Conservation (phyloP, 2,113 vertebrate genomes). For the Brachionichthys hirsutus region DNA sequence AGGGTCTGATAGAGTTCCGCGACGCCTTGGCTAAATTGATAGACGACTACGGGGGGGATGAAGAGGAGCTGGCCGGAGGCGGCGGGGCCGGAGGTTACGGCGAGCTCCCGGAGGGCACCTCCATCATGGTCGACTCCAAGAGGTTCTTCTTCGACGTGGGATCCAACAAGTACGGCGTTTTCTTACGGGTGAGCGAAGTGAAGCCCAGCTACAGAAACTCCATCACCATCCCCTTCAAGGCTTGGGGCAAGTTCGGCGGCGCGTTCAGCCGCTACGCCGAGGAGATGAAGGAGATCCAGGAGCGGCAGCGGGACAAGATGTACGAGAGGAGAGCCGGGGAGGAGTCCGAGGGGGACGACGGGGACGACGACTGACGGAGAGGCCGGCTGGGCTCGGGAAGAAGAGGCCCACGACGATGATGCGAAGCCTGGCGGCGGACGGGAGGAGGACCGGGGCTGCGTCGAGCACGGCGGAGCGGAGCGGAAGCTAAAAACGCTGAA, state of each 20-base stretch:
- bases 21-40: slow-evolving; percentile 93
- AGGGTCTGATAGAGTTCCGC: slow-evolving; percentile 95
- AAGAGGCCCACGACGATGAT: slow-evolving; percentile 61
- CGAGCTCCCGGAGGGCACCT: slow-evolving; percentile 94
- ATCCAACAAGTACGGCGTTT: slow-evolving; percentile 97
- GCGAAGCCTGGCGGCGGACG: slow-evolving; percentile 63
- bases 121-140: slow-evolving; percentile 95
- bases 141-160: slow-evolving; percentile 98
- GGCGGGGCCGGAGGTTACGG: slow-evolving; percentile 84
- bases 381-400: slow-evolving; percentile 28
- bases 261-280: slow-evolving; percentile 95
- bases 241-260: slow-evolving; percentile 95
- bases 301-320: slow-evolving; percentile 90
- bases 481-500: slow-evolving; percentile 67
- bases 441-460: slow-evolving; percentile 56
- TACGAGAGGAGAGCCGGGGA: slow-evolving; percentile 86
- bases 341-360: slow-evolving; percentile 92
- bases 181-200: slow-evolving; percentile 93
- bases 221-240: slow-evolving; percentile 96
- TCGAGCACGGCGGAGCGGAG: slow-evolving; percentile 78
- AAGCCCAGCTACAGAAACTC: slow-evolving; percentile 97
- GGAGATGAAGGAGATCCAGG: slow-evolving; percentile 98
- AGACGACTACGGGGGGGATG: slow-evolving; percentile 93
- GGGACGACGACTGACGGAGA: slow-evolving; percentile 88
- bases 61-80: slow-evolving; percentile 86